Base-by-base conservation (phyloP, 1,140 invertebrate genomes). In the Scaptodrosophila lebanonensis region DNA sequence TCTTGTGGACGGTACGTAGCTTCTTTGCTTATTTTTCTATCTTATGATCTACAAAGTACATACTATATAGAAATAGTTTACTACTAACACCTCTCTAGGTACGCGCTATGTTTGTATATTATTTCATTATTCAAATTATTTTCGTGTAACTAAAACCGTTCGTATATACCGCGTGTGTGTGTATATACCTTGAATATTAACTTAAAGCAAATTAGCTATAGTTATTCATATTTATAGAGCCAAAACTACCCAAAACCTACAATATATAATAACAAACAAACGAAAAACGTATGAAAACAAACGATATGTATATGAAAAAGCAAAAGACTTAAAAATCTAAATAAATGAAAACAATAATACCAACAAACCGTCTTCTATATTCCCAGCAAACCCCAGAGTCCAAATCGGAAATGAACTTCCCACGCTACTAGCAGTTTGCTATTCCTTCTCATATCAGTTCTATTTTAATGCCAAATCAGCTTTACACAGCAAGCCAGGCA, bases 281-380 rank as follows among this genome's bases (percentile, higher is more conserved):
- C 53, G 49, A 42, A 67, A 66, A 50, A 42, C 57, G 52, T 63
- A 62, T 48, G 58, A 32, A 66, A 61, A 66, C 47, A 47, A 64
- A 66, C 35, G 22, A 73, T 73, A 73, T 67, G 69, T 73, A 75
- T 75, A 69, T 69, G 54, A 76, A 60, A 79, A 79, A 69, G 65
- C 52, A 79, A 77, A 79, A 79, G 73, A 79, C 73, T 79, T 79
- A 73, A 79, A 79, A 79, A 73, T 79, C 79, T 79, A 77, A 79
- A 79, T 79, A 79, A 79, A 79, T 79, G 69, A 79, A 82, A 79
- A 44, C 64, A 62, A 82, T 79, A 79, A 79, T 79, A 77, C 72
- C 72, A 77, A 77, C 38, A 30, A 32, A 38, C 20, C 13, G 35
- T 25, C 4, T 38, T 35, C 29, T 13, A 36, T 1, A 32, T 35